phyloP scores from a whole-genome alignment of 2,888 invertebrate genomes.

The Imbricaverruca yamaguchii region DNA sequence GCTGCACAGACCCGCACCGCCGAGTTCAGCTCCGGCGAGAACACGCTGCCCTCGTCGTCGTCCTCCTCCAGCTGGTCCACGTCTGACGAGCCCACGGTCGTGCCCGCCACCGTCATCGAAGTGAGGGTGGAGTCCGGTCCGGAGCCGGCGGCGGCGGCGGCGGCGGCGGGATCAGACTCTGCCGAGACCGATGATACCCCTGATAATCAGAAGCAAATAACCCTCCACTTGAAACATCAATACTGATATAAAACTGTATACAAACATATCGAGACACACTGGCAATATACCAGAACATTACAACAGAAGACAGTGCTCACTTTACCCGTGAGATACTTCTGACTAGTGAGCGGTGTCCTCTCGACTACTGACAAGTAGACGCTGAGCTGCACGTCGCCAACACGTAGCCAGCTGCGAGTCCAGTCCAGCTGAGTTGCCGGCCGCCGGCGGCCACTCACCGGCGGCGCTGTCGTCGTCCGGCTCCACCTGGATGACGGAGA shows the following conservation, averaged over 20 bases:
- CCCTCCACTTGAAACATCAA: too few relatives aligned
- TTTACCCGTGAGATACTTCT: not conserved
- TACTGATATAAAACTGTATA: too few relatives aligned
- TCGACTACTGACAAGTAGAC: too few relatives aligned
- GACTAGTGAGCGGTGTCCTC: too few relatives aligned
- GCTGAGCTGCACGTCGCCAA: not conserved
- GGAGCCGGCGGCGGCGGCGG: not conserved
- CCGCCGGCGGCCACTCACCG: constrained; percentile 5
- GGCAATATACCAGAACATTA: not conserved
- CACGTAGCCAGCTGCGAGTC: not conserved
- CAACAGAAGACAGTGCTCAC: not conserved
- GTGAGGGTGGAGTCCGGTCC: constrained; percentile 33
- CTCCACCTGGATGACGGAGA: constrained; percentile 27
- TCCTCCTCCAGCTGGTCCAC: constrained; percentile 38
- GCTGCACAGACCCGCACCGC: constrained; percentile 7
- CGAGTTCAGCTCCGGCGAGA: constrained; percentile 16
- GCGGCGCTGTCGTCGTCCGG: constrained; percentile 7
- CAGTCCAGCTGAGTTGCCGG: constrained; percentile 18
- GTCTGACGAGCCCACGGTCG: constrained; percentile 41
- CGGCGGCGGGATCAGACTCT: too few relatives aligned
- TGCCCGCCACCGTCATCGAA: constrained; percentile 47
- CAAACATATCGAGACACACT: not conserved
- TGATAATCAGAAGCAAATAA: too few relatives aligned
- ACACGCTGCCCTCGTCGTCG: not conserved
- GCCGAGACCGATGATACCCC: too few relatives aligned